Evolutionary conservation across 2,888 invertebrate species (phyloP).

Genomic region (Troglohyphantes excavatus): DNA sequence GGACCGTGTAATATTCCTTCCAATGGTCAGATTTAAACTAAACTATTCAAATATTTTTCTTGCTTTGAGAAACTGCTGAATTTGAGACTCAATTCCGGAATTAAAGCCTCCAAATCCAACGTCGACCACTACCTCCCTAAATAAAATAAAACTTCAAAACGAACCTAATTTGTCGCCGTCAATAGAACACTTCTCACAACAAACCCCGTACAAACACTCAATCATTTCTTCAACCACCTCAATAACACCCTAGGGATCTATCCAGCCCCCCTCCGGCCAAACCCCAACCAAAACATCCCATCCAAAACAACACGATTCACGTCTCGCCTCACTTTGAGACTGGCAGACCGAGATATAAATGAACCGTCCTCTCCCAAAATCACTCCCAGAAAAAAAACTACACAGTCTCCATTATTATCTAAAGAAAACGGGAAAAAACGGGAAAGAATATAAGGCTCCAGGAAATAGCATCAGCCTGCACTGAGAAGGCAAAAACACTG

Average conservation of each 20-base stretch:
- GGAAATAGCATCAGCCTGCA: background rate
- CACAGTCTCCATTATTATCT: background rate
- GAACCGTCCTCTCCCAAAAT: background rate
- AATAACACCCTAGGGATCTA: background rate
- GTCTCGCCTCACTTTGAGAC: background rate
- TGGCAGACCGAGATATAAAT: background rate
- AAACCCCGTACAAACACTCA: background rate
- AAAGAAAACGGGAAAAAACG: background rate
- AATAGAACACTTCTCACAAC: background rate
- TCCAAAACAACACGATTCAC: background rate
- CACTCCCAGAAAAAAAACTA: background rate
- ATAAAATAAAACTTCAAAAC: too few species aligned
- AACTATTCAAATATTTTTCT: too few species aligned
- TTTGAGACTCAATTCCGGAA: too few species aligned
- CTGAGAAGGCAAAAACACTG: constrained; percentile 28
- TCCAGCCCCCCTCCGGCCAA: background rate
- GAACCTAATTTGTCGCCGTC: too few species aligned
- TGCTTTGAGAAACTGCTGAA: too few species aligned
- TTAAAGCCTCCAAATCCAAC: too few species aligned
- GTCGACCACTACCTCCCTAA: too few species aligned
- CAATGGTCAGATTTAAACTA: too few species aligned
- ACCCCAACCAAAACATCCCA: background rate
- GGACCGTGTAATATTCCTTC: too few species aligned
- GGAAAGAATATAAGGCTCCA: background rate
- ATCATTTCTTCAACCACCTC: background rate